Conservation (phyloP, 2,113 vertebrate genomes). For the Potamarius usumacintae region DNA sequence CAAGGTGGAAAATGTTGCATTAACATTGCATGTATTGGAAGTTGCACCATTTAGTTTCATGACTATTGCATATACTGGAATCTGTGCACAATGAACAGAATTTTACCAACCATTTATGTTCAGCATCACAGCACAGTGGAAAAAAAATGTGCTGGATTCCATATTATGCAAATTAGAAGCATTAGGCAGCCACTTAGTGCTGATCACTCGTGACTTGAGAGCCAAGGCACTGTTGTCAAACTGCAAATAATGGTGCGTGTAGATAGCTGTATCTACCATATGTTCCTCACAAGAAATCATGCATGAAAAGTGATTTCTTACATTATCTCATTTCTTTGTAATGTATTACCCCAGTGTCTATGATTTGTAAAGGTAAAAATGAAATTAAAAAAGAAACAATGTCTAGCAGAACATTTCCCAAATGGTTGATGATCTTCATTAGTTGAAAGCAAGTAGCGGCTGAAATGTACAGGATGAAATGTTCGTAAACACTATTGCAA, state of each 20-base stretch:
- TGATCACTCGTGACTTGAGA: neutral
- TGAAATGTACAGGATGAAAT: neutral
- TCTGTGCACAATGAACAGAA: neutral
- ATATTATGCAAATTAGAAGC: neutral
- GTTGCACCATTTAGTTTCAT: neutral
- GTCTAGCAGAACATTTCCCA: neutral
- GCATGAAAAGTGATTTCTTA: neutral
- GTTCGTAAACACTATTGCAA: too few species aligned
- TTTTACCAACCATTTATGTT: neutral
- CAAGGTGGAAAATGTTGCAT: neutral
- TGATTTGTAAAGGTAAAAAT: neutral
- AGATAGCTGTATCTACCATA: neutral
- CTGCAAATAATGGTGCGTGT: neutral
- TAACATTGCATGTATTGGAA: neutral
- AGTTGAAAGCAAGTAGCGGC: neutral
- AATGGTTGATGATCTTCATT: neutral
- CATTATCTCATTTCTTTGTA: neutral
- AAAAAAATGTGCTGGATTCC: neutral
- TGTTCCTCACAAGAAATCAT: neutral
- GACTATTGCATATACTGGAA: neutral
- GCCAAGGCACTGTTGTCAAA: neutral
- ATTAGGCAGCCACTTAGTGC: neutral
- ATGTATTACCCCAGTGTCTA: neutral
- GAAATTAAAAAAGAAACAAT: neutral
- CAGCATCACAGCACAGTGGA: neutral